phyloP scores from a whole-genome alignment of 2,888 invertebrate genomes.

The Chrysolina americana region DNA sequence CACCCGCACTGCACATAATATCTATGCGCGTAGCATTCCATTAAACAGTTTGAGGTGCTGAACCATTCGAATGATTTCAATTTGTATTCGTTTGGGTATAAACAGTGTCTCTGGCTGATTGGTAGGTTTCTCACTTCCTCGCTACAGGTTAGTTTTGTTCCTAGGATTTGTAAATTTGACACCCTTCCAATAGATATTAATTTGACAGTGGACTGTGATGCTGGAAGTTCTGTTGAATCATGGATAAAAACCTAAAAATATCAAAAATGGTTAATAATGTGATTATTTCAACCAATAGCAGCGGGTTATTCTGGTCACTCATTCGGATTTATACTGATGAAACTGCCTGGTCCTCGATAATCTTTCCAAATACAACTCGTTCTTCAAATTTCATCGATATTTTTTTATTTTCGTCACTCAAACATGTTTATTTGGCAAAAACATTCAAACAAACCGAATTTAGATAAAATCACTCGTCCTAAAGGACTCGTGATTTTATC shows the following conservation, averaged over 20 bases:
- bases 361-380: no score
- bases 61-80: conserved; percentile 60
- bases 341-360: no score
- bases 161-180: conserved; percentile 55
- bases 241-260: conserved; percentile 59
- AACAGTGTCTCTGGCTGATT: conserved; percentile 59
- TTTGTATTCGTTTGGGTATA: conserved; percentile 51
- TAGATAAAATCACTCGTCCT: no score
- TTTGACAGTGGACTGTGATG: conserved; percentile 49
- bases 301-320: no score
- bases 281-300: no score
- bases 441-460: no score
- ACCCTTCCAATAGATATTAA: conserved; percentile 51
- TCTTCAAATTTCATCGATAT: no score
- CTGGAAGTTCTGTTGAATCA: conserved; percentile 59
- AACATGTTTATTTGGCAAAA: no score
- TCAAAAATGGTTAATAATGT: background rate
- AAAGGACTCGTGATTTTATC: no score
- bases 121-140: conserved; percentile 54
- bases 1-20: conserved; percentile 60
- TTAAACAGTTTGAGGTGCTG: conserved; percentile 62
- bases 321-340: no score
- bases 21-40: conserved; percentile 57
- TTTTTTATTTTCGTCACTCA: no score
- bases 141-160: conserved; percentile 55